phyloP scores from a whole-genome alignment of 2,113 vertebrate genomes.

The Lamprotornis superbus region DNA sequence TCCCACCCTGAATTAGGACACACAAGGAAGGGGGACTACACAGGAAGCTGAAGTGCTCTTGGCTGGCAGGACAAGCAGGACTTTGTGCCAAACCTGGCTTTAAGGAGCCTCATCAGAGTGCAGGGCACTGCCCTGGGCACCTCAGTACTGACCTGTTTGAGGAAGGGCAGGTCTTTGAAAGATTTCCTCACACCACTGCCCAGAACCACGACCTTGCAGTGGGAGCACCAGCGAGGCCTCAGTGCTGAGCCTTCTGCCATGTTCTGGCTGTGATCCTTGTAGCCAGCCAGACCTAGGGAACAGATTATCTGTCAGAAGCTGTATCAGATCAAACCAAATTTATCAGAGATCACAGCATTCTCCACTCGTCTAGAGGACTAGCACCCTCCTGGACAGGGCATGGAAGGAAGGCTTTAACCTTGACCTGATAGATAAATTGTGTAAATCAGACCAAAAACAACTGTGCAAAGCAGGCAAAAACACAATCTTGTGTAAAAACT shows the following conservation, averaged over 20 bases:
- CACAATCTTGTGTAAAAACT: background rate
- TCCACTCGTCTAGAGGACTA: background rate
- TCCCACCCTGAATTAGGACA: background rate
- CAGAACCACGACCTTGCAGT: slow-evolving; percentile 92
- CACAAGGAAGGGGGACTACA: background rate
- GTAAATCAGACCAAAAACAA: background rate
- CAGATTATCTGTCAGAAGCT: background rate
- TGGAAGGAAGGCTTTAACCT: background rate
- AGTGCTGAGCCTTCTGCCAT: slow-evolving; percentile 65
- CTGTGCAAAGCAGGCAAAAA: background rate
- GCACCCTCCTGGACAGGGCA: background rate
- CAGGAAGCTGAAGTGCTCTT: background rate
- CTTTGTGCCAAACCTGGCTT: background rate
- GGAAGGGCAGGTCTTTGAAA: slow-evolving; percentile 75
- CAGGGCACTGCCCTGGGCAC: background rate
- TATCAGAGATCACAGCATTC: background rate
- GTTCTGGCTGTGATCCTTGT: slow-evolving; percentile 70
- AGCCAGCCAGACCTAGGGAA: slow-evolving; percentile 71
- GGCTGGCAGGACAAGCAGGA: background rate
- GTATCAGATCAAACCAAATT: background rate
- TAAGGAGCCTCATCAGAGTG: background rate
- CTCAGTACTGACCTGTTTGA: slow-evolving; percentile 64
- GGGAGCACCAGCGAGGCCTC: slow-evolving; percentile 84
- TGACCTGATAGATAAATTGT: background rate
- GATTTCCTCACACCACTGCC: slow-evolving; percentile 86